phyloP scores from a whole-genome alignment of 2,113 vertebrate species.

The Sander vitreus region DNA sequence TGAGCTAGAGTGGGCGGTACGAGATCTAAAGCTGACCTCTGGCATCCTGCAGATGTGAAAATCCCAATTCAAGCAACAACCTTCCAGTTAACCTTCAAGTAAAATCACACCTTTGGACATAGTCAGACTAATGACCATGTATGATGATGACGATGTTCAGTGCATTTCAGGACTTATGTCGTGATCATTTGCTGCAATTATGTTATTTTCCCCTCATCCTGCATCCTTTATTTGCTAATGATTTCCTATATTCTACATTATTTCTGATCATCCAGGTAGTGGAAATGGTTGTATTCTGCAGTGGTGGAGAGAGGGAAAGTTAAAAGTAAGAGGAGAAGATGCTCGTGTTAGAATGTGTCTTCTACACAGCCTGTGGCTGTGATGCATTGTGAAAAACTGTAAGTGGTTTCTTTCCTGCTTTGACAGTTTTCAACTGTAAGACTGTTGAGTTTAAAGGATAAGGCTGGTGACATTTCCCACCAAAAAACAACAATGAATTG shows the following conservation, averaged over 20 bases:
- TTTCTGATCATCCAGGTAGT: background rate
- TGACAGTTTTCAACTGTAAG: background rate
- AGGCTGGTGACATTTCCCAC: background rate
- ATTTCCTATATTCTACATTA: background rate
- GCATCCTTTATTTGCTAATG: background rate
- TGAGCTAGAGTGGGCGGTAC: conserved; percentile 27
- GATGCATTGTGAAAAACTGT: conserved; percentile 1
- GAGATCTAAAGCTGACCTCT: conserved; percentile 49
- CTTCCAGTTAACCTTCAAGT: conserved; percentile 48
- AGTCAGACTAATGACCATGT: background rate
- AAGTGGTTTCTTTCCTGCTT: conserved; percentile 1
- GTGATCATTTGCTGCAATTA: conserved; percentile 28
- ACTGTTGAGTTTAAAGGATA: background rate
- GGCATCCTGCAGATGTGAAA: conserved; percentile 32
- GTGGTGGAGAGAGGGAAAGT: conserved; percentile 18
- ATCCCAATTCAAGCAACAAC: conserved; percentile 42
- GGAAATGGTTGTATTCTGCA: conserved; percentile 5
- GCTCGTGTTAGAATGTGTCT: conserved; percentile 31
- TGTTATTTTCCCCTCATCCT: background rate
- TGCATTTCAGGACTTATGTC: conserved; percentile 32
- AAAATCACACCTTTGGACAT: conserved; percentile 45
- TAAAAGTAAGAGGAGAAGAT: conserved; percentile 7
- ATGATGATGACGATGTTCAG: conserved; percentile 25
- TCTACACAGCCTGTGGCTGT: conserved; percentile 19
- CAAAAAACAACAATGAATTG: background rate